Percentiles rank a stretch among this genome's conserved stretches.
Evolutionary conservation across 30 jellyfish, hydroid and myxozoan genomes (phyloP).

Genomic region (Aurelia aurita): DNA sequence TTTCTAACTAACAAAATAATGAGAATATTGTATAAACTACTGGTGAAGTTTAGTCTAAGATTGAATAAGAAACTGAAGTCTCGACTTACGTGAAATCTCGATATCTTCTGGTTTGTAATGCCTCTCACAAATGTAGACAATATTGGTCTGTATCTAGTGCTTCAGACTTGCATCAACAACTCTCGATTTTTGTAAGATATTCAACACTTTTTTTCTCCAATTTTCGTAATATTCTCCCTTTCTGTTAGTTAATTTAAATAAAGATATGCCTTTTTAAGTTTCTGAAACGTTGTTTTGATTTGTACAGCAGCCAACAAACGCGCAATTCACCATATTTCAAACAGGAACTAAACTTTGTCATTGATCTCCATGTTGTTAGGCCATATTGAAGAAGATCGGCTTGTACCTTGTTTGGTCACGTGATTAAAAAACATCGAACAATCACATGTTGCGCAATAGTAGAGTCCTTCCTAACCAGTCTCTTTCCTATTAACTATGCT

Average conservation of each 20-base stretch:
- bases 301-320: not conserved
- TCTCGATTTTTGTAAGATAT: conserved; percentile 18
- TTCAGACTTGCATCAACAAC: conserved; percentile 44
- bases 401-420: no score
- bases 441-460: no score
- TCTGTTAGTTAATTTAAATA: not conserved
- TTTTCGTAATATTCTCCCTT: not conserved
- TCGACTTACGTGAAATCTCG: conserved; percentile 45
- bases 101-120: conserved; percentile 36
- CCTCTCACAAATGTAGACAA: conserved; percentile 18
- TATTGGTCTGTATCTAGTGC: conserved; percentile 53
- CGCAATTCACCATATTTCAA: not conserved
- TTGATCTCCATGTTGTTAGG: no score
- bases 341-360: not conserved
- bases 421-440: no score
- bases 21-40: not conserved
- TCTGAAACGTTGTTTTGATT: not conserved
- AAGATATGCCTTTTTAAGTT: not conserved
- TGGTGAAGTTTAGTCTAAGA: conserved; percentile 4
- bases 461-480: no score
- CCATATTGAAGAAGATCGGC: no score
- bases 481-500: no score
- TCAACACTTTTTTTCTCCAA: conserved; percentile 1
- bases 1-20: conserved; percentile 11
- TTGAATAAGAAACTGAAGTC: conserved; percentile 6